Conservation (phyloP, 2,797 vertebrate genomes). For the Anguilla pacifica region DNA sequence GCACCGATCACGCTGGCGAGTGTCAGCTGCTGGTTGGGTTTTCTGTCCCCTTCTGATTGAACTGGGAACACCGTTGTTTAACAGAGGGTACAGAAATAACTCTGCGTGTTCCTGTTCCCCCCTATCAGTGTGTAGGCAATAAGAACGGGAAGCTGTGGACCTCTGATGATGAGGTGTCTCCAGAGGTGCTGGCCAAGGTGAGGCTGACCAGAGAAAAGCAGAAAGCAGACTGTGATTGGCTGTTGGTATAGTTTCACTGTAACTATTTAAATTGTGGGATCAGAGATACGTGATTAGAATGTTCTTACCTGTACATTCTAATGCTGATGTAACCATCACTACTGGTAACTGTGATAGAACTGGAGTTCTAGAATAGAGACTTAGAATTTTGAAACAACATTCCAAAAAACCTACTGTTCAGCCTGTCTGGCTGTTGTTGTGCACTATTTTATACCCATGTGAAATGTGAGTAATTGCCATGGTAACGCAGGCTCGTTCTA, state of each 20-base stretch:
- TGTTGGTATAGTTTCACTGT: neutral
- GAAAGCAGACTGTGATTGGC: no score
- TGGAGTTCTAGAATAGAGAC: no score
- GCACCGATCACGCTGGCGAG: neutral
- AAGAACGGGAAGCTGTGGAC: slow-evolving; percentile 98
- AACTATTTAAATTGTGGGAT: neutral
- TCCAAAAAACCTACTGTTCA: no score
- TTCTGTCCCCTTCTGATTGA: neutral
- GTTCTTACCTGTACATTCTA: no score
- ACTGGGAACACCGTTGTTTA: neutral
- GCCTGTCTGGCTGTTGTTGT: neutral
- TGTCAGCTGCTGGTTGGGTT: neutral
- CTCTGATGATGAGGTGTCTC: slow-evolving; percentile 94
- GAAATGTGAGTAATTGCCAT: neutral
- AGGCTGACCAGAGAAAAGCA: neutral
- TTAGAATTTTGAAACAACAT: no score
- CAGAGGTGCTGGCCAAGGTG: slow-evolving; percentile 89
- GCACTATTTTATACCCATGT: neutral
- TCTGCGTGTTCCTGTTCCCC: neutral
- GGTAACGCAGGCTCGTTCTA: neutral
- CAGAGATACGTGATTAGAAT: no score
- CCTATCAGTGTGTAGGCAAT: slow-evolving; percentile 88
- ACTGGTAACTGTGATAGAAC: no score
- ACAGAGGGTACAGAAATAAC: neutral
- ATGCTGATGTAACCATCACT: no score